Evolutionary conservation across 2,888 invertebrate genomes (phyloP).

Genomic region (Epinotia bilunana): DNA sequence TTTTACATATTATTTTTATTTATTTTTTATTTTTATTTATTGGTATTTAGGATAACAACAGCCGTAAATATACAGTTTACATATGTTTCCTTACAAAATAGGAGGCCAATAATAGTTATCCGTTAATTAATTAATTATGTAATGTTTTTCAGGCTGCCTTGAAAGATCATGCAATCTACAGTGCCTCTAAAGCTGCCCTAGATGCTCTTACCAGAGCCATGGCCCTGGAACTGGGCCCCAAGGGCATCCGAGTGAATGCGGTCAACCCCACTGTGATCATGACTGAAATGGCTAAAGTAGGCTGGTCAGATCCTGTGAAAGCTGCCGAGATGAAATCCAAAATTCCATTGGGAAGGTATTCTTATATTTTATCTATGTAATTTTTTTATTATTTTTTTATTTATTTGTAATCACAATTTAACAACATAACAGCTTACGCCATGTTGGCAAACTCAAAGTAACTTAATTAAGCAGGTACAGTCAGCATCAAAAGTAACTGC

Average conservation of each 20-base stretch:
- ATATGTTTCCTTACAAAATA: too few relatives aligned
- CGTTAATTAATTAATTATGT: too few relatives aligned
- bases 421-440: too few relatives aligned
- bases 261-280: conserved; percentile 97
- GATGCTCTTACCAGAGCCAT: conserved; percentile 93
- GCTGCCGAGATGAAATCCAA: conserved; percentile 89
- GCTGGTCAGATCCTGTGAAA: conserved; percentile 94
- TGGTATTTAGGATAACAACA: too few relatives aligned
- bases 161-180: conserved; percentile 91
- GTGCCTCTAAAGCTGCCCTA: conserved; percentile 95
- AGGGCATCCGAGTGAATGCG: conserved; percentile 94
- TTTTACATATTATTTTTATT: not conserved
- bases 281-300: conserved; percentile 94
- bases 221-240: conserved; percentile 94
- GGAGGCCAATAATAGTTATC: too few relatives aligned
- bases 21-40: too few relatives aligned
- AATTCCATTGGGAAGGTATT: conserved; percentile 93
- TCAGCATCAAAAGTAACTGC: too few relatives aligned
- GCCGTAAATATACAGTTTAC: too few relatives aligned
- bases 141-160: conserved; percentile 85
- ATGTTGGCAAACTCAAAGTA: too few relatives aligned
- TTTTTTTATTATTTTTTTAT: not conserved
- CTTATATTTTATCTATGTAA: conserved; percentile 25
- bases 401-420: too few relatives aligned
- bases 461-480: too few relatives aligned